phyloP scores from a whole-genome alignment of 23 tunicate genomes.

The Trididemnum clinides region DNA sequence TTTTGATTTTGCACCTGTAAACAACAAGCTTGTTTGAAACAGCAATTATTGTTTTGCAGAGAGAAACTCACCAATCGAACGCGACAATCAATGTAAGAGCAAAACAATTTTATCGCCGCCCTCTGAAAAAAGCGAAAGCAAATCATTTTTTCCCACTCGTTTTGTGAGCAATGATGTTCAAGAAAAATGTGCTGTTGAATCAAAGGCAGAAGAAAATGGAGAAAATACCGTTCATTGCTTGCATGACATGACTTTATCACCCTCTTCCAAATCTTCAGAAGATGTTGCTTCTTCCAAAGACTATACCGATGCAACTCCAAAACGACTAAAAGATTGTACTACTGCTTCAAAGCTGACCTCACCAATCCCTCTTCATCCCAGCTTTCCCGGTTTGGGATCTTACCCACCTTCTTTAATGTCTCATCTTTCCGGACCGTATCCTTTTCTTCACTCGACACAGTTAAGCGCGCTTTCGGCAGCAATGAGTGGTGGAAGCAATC shows the following conservation, averaged over 20 bases:
- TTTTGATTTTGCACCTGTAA: no score
- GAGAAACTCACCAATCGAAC: background rate
- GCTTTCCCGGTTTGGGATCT: constrained; percentile 49
- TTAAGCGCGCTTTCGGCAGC: constrained; percentile 71
- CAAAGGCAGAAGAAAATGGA: background rate
- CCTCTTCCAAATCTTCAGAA: constrained; percentile 12
- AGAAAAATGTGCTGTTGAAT: no score
- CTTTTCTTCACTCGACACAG: constrained; percentile 78
- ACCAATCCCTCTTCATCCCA: constrained; percentile 80
- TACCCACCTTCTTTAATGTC: constrained; percentile 67
- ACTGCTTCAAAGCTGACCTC: constrained; percentile 59
- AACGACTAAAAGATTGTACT: background rate
- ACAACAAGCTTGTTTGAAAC: no score
- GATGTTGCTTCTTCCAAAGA: constrained; percentile 1
- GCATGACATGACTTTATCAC: background rate
- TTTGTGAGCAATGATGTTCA: background rate
- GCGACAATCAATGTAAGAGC: background rate
- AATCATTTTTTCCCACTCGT: background rate
- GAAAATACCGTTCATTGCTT: background rate
- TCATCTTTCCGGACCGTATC: constrained; percentile 66
- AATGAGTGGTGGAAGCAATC: constrained; percentile 50
- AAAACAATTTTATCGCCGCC: background rate
- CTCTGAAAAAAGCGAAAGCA: background rate
- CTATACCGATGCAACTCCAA: background rate
- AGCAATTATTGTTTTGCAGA: constrained; percentile 15